A percentile compares a stretch with the other conserved stretches of the same genome.
Evolutionary conservation across 2,888 invertebrate genomes (phyloP).

Genomic region (Meta bourneti): DNA sequence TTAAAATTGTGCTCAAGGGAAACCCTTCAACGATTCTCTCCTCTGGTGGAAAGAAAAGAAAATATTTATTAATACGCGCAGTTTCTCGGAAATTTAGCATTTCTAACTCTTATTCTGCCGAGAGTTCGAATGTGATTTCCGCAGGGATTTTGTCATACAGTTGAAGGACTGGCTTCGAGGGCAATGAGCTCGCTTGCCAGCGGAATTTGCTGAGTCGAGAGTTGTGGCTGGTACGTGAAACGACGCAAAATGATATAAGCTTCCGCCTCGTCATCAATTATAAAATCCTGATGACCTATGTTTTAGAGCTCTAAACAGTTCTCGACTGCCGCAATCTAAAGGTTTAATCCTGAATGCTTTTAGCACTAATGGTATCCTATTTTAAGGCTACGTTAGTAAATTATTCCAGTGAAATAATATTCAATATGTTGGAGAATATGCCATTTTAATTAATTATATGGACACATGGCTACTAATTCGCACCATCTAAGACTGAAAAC

Average conservation of each 20-base stretch:
- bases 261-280: slow-evolving; percentile 46
- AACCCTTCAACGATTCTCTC: not conserved
- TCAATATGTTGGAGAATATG: too few species aligned
- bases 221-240: too few species aligned
- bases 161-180: too few species aligned
- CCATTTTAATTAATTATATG: too few species aligned
- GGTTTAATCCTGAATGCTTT: too few species aligned
- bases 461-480: too few species aligned
- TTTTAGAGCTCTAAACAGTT: slow-evolving; percentile 22
- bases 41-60: not conserved
- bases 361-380: too few species aligned
- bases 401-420: too few species aligned
- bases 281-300: slow-evolving; percentile 41
- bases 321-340: not conserved
- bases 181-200: too few species aligned
- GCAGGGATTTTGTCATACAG: not conserved
- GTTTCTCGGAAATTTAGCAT: slow-evolving; percentile 32
- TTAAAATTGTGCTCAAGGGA: slow-evolving; percentile 38
- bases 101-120: slow-evolving; percentile 21
- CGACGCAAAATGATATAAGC: not conserved
- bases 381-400: too few species aligned
- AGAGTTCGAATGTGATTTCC: slow-evolving; percentile 39
- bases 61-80: slow-evolving; percentile 46
- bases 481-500: too few species aligned
- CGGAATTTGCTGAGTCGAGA: too few species aligned